phyloP scores from a whole-genome alignment of 2,888 invertebrate genomes.

The Dolichopus griseipennis region DNA sequence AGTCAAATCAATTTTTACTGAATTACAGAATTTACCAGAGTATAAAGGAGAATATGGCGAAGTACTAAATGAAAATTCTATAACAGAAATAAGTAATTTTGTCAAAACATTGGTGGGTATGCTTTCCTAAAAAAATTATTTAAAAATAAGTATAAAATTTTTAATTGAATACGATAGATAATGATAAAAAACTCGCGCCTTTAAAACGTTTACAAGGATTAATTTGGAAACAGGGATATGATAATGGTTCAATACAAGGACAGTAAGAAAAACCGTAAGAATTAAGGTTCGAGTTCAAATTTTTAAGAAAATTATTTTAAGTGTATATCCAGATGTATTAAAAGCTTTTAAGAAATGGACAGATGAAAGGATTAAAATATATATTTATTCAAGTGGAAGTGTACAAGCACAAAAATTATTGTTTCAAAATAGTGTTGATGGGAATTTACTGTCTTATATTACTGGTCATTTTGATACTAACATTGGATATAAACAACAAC shows the following conservation, averaged over 20 bases:
- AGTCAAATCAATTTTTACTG: slow-evolving; percentile 57
- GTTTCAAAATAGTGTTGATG: slow-evolving; percentile 65
- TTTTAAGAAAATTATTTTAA: slow-evolving; percentile 35
- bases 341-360: slow-evolving; percentile 65
- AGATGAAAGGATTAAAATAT: slow-evolving; percentile 58
- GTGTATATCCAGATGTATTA: slow-evolving; percentile 80
- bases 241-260: slow-evolving; percentile 66
- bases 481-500: slow-evolving; percentile 71
- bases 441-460: slow-evolving; percentile 65
- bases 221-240: slow-evolving; percentile 80
- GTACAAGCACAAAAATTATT: slow-evolving; percentile 82
- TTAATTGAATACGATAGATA: not conserved
- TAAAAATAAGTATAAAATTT: not conserved
- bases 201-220: slow-evolving; percentile 85
- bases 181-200: slow-evolving; percentile 66
- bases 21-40: slow-evolving; percentile 49
- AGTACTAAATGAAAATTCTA: slow-evolving; percentile 30
- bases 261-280: slow-evolving; percentile 66
- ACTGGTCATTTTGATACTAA: slow-evolving; percentile 80
- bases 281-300: no score
- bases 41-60: slow-evolving; percentile 42
- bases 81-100: slow-evolving; percentile 58
- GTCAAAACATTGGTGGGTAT: slow-evolving; percentile 73
- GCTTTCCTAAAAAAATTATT: not conserved
- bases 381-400: slow-evolving; percentile 88